phyloP scores from a whole-genome alignment of 2,113 vertebrate species.

The Empidonax alnorum region DNA sequence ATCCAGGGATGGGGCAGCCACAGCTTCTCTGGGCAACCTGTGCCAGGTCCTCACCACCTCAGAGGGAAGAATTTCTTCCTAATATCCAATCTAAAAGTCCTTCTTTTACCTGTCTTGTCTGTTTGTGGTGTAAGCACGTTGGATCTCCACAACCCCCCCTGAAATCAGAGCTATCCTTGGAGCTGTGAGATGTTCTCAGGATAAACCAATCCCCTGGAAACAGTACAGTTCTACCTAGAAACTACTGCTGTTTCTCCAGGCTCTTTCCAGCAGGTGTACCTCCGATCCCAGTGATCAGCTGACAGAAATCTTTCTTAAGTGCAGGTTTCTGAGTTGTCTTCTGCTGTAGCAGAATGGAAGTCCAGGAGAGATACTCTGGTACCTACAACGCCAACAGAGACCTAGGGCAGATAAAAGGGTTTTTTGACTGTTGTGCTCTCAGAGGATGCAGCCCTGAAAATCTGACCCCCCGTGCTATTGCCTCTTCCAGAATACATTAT shows the following conservation, averaged over 20 bases:
- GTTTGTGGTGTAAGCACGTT: background rate
- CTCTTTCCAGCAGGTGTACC: background rate
- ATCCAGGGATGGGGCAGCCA: background rate
- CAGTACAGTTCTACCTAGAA: background rate
- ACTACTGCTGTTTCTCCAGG: background rate
- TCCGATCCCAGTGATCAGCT: background rate
- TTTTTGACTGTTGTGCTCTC: background rate
- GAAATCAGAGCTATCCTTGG: background rate
- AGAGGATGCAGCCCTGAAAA: background rate
- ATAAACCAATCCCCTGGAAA: background rate
- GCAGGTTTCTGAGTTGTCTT: background rate
- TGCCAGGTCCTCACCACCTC: rapidly evolving
- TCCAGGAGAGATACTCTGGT: background rate
- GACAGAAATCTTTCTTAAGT: background rate
- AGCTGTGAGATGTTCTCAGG: background rate
- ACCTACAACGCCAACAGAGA: background rate
- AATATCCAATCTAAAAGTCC: background rate
- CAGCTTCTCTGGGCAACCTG: background rate
- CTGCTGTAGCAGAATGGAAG: background rate
- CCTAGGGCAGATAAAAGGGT: background rate
- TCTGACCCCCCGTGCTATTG: background rate
- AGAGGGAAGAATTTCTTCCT: background rate
- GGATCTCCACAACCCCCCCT: background rate
- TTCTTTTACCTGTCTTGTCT: background rate
- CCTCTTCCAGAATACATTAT: background rate